A percentile compares a stretch with the other conserved stretches of the same genome.
phyloP scores from a whole-genome alignment of 2,113 vertebrate genomes.

The Motacilla tschutschensis region DNA sequence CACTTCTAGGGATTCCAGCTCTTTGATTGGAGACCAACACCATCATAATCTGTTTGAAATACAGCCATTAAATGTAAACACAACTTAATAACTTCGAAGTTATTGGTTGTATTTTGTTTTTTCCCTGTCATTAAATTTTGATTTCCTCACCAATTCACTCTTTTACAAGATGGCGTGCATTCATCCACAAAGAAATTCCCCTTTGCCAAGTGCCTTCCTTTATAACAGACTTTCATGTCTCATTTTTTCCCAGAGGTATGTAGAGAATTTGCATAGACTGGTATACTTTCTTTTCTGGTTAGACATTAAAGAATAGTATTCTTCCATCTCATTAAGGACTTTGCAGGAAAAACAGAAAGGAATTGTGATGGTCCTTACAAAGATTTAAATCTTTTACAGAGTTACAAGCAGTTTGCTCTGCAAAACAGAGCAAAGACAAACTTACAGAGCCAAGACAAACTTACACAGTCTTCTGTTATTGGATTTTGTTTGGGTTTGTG shows the following conservation, averaged over 20 bases:
- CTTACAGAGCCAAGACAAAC: not conserved
- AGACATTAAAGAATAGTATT: not conserved
- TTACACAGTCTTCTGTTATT: not conserved
- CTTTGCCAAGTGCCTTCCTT: not conserved
- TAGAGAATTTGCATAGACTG: not conserved
- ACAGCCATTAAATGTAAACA: rapidly evolving
- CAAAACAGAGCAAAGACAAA: no score
- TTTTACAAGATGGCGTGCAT: not conserved
- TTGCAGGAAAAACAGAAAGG: not conserved
- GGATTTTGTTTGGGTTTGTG: not conserved
- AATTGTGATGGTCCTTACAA: not conserved
- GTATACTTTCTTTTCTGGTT: not conserved
- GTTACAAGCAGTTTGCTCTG: not conserved
- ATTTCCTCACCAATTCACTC: not conserved
- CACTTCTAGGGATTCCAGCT: not conserved
- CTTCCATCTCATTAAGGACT: not conserved
- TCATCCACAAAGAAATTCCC: not conserved
- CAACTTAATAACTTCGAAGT: not conserved
- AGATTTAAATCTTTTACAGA: not conserved
- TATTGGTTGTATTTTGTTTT: not conserved
- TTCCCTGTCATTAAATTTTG: rapidly evolving
- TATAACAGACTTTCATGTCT: not conserved
- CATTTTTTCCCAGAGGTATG: not conserved
- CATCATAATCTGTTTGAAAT: not conserved
- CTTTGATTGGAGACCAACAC: not conserved